Evolutionary conservation across 2,888 invertebrate species (phyloP).

Genomic region (Lasioglossum marginatum): DNA sequence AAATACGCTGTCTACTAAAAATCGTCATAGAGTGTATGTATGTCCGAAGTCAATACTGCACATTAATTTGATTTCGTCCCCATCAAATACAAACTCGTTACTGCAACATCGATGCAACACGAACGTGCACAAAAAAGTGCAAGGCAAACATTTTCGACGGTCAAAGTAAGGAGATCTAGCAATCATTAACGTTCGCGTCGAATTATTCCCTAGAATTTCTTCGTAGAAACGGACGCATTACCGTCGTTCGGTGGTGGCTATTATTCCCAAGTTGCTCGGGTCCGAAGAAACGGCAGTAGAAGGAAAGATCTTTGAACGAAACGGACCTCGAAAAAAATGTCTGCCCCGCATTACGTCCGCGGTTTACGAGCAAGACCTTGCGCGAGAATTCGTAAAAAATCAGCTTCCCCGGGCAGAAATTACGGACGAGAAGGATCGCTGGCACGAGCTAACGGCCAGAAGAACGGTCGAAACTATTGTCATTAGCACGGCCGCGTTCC

Average conservation of each 20-base stretch:
- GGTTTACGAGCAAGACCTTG: conserved; percentile 48
- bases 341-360: conserved; percentile 30
- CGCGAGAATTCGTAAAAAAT: conserved; percentile 37
- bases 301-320: not conserved
- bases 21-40: too few species aligned
- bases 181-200: not conserved
- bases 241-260: not conserved
- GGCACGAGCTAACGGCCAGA: conserved; percentile 55
- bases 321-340: conserved; percentile 25
- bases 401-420: conserved; percentile 30
- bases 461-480: conserved; percentile 41
- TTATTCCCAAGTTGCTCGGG: not conserved
- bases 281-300: not conserved
- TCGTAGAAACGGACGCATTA: not conserved
- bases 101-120: too few species aligned
- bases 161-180: too few species aligned
- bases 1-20: too few species aligned
- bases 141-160: not conserved
- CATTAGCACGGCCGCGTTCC: conserved; percentile 39
- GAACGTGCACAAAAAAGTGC: not conserved
- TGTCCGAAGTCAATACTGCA: too few species aligned
- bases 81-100: too few species aligned
- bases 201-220: not conserved
- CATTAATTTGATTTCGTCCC: too few species aligned
- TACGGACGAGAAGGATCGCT: conserved; percentile 19